Evolutionary conservation across 2,797 vertebrate species (phyloP), one percentile per base, ranked within the genome.

Genomic region (Clamator glandarius): DNA sequence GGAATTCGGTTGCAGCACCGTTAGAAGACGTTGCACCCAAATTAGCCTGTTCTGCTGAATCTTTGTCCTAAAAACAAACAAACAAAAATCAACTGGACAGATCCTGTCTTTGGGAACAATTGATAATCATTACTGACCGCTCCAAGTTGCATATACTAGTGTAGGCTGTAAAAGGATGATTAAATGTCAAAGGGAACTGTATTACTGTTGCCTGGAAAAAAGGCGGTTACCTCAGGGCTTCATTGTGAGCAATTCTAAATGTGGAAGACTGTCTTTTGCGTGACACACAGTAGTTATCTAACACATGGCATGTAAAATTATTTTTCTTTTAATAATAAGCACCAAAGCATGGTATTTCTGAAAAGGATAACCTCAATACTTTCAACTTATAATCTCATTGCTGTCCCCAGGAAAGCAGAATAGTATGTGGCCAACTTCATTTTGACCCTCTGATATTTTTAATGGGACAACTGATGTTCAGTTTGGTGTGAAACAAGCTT

Each of bases 11-110:
- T 75, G 98, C 98, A 97, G 98, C 98, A 12, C 95, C 98, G 0
- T 97, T 98, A 63, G 98, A 98, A 89, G 98, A 99, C 91, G 97
- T 97, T 57, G 96, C 98, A 58, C 97, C 98, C 59, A 98, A 99
- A 94, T 97, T 98, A 72, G 91, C 97, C 2, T 98, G 98, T 96
- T 97, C 97, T 93, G 96, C 98, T 72, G 98, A 98, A 73, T 97
- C 97, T 96, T 98, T 99, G 90, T 98, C 98, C 67, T 98, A 99
- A 97, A 97, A 94, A 73, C 52, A 91, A n/a, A 19, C 78, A 64
- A 55, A 55, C 31, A 55, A 44, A 74, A 89, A 57, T n/a, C 84
- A 91, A 66, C 59, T 83, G 90, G 93, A 97, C 96, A 94, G 41
- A 77, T 91, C 88, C 79, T 52, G 13, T 89, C 93, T 93, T 88